Evolutionary conservation across 2,888 invertebrate species (phyloP).

Genomic region (Hermaeophaga mercurialis): DNA sequence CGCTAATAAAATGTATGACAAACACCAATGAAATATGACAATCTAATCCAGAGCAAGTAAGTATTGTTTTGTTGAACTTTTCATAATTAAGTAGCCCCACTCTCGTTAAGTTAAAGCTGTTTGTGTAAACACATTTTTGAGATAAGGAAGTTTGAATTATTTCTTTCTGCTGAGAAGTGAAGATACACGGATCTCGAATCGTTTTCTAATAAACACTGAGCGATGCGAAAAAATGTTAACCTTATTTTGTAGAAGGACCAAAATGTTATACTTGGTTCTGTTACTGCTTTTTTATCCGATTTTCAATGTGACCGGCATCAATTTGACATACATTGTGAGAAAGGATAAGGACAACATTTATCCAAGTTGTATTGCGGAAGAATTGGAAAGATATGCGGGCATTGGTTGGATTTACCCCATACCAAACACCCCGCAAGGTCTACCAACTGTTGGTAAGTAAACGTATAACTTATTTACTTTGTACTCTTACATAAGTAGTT

Average conservation of each 20-base stretch:
- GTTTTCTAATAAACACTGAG: not conserved
- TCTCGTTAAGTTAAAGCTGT: slow-evolving; percentile 16
- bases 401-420: slow-evolving; percentile 53
- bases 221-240: slow-evolving; percentile 7
- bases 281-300: slow-evolving; percentile 34
- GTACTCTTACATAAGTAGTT: not conserved
- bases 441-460: slow-evolving; percentile 48
- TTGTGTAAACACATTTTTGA: slow-evolving; percentile 26
- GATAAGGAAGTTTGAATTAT: slow-evolving; percentile 22
- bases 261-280: slow-evolving; percentile 38
- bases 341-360: slow-evolving; percentile 39
- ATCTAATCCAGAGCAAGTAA: slow-evolving; percentile 39
- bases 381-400: slow-evolving; percentile 48
- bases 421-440: slow-evolving; percentile 37
- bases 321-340: slow-evolving; percentile 49
- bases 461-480: not conserved
- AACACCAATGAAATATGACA: slow-evolving; percentile 33
- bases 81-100: slow-evolving; percentile 15
- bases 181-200: not conserved
- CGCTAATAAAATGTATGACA: slow-evolving; percentile 27
- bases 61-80: slow-evolving; percentile 28
- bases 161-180: not conserved
- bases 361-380: slow-evolving; percentile 51
- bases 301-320: slow-evolving; percentile 34
- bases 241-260: slow-evolving; percentile 34